Evolutionary conservation across 2,888 invertebrate species (phyloP).

Genomic region (Epistrophe eligans): DNA sequence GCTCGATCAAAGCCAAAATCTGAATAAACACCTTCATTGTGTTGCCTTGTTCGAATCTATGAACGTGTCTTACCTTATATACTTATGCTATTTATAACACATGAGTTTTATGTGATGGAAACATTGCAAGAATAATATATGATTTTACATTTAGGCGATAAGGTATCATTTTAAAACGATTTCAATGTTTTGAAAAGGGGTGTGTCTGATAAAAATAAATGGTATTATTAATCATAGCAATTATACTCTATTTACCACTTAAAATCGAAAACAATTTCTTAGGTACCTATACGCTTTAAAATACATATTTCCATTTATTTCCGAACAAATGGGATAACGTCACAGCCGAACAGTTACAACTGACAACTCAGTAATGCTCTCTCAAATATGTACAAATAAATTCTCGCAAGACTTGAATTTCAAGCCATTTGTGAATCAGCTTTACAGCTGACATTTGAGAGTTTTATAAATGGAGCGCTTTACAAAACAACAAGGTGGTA

Average conservation of each 20-base stretch:
- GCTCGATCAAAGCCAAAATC: slow-evolving; percentile 21
- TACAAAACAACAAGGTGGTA: no score
- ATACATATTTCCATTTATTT: no score
- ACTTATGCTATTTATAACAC: background rate
- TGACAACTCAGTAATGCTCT: no score
- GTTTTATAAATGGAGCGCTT: no score
- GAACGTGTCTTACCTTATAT: background rate
- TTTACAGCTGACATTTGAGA: no score
- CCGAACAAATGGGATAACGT: no score
- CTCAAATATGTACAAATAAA: no score
- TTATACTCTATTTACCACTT: background rate
- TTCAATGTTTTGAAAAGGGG: slow-evolving; percentile 48
- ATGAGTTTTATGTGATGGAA: background rate
- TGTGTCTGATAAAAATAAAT: slow-evolving; percentile 30
- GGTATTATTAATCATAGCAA: background rate
- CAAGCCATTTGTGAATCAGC: no score
- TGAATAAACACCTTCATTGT: slow-evolving; percentile 38
- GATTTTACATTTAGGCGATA: background rate
- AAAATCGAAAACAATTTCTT: background rate
- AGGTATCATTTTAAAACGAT: slow-evolving; percentile 52
- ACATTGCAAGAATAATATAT: background rate
- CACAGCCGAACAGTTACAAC: no score
- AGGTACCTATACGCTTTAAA: no score
- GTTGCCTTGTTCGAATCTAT: background rate
- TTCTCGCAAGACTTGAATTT: no score